Evolutionary conservation across 2,113 vertebrate genomes (phyloP), one percentile per base, ranked within the genome.

Genomic region (Pollimyrus isidori): DNA sequence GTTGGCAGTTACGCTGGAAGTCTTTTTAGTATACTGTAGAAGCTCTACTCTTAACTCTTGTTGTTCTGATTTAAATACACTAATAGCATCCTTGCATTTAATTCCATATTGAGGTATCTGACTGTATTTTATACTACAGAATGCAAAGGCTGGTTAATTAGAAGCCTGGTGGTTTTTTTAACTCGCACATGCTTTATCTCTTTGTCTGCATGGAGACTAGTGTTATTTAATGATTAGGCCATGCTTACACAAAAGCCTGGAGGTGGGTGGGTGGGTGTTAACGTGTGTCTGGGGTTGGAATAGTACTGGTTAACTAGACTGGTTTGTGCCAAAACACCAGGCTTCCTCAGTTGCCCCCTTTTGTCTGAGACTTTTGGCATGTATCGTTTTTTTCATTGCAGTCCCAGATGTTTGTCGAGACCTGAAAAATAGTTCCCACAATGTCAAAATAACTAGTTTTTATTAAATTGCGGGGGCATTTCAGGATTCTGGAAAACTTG

Each of bases 81-180:
- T 90, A 92, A 90, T 65, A 89, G 92, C 90, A 90, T 92, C 92
- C 90, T 89, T 91, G 89, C 91, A 92, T 92, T 93, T 92, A 89
- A 93, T 91, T 89, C 92, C 90, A 89, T 84, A 92, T 91, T 93
- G 91, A 94, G 89, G 92, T 91, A 62, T 89, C 92, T 93, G 90
- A 93, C 91, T 94, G 93, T 94, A 94, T 92, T 93, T 91, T 53
- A 91, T 92, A 91, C 91, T 93, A 93, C 92, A 93, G 92, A 92
- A 90, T 86, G 91, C 93, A 95, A 95, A 95, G 91, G 93, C 93
- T 94, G 92, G 94, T 95, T 95, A 95, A 96, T 95, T 95, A 95
- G 94, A 88, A 92, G 92, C 94, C 93, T 92, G 93, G 91, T 92
- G 91, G 92, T 95, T 94, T 94, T 94, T 95, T 93, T 93, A 93